Conservation (phyloP, 2,113 vertebrate species). For the Raja brachyura region DNA sequence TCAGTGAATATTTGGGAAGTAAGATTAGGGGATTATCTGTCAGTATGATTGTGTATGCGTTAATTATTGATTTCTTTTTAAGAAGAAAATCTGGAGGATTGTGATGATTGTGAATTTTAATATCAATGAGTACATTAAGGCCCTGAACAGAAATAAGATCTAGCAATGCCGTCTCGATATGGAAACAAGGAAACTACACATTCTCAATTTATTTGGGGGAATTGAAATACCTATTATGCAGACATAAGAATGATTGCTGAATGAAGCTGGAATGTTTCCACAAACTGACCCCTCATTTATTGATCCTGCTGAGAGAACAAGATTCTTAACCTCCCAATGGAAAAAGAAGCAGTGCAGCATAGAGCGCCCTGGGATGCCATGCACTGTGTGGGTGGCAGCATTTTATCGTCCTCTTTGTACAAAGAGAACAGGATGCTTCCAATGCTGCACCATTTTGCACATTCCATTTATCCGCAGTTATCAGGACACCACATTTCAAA, state of each 20-base stretch:
- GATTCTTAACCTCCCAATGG: background rate
- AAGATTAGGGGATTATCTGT: background rate
- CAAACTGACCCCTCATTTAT: background rate
- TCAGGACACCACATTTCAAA: background rate
- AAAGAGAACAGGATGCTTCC: background rate
- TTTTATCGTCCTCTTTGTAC: background rate
- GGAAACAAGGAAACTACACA: background rate
- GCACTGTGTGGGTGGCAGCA: background rate
- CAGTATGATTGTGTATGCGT: background rate
- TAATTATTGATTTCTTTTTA: background rate
- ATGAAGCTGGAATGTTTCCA: background rate
- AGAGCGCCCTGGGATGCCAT: background rate
- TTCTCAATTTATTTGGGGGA: background rate
- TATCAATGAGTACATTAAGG: background rate
- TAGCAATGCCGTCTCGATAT: background rate
- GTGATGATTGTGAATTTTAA: background rate
- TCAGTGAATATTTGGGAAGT: background rate
- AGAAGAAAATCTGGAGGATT: background rate
- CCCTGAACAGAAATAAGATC: too few species aligned
- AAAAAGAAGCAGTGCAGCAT: background rate
- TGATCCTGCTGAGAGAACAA: background rate
- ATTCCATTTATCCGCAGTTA: background rate
- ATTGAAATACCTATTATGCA: background rate
- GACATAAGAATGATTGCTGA: background rate
- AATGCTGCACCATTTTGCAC: background rate